Evolutionary conservation across 2,113 vertebrate genomes (phyloP).

Genomic region (Galbula dea): DNA sequence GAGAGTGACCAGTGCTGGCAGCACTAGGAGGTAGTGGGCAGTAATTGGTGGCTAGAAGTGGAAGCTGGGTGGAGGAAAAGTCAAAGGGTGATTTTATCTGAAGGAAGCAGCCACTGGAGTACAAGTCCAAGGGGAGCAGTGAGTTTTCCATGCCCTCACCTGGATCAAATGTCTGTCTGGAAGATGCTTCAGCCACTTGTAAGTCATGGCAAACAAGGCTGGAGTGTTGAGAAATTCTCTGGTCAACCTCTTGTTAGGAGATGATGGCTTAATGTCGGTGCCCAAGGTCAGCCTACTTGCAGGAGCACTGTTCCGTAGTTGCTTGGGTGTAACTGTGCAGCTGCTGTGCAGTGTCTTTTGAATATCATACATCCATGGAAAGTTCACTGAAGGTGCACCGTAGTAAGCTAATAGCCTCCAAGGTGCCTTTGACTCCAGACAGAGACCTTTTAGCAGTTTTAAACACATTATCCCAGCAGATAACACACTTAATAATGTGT

Average conservation of each 20-base stretch:
- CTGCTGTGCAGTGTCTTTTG: rapidly evolving
- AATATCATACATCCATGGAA: background rate
- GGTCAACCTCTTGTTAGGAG: conserved; percentile 41
- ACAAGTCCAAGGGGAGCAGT: background rate
- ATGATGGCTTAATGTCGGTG: background rate
- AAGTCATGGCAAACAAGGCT: background rate
- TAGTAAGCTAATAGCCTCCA: background rate
- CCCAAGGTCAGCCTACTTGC: background rate
- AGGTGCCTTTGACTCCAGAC: background rate
- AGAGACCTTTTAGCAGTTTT: background rate
- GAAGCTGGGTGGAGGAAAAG: background rate
- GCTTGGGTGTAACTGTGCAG: background rate
- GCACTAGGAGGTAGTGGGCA: background rate
- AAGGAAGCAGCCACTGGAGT: background rate
- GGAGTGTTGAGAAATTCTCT: conserved; percentile 6
- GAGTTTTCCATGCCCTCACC: background rate
- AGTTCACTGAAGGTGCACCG: background rate
- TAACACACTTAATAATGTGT: background rate
- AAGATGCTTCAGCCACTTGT: background rate
- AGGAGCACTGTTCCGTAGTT: background rate
- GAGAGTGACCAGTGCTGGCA: background rate
- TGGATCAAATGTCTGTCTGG: background rate
- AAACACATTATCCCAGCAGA: background rate
- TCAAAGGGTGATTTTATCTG: background rate
- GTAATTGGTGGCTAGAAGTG: background rate